phyloP scores from a whole-genome alignment of 30 jellyfish, hydroid and myxozoan species.

The Aurelia sp. region DNA sequence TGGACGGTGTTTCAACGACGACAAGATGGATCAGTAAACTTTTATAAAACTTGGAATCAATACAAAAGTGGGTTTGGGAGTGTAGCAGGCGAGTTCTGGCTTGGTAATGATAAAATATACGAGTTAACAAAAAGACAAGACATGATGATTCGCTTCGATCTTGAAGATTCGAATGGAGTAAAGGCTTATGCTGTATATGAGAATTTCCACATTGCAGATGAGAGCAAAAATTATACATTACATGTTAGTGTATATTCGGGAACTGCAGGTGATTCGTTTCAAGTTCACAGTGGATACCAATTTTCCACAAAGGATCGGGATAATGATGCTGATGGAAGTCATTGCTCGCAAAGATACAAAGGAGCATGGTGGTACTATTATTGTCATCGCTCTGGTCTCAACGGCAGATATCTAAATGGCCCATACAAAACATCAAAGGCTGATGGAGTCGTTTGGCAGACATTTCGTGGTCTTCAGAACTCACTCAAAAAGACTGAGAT shows the following conservation, averaged over 20 bases:
- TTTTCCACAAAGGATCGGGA: constrained; percentile 39
- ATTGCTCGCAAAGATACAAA: constrained; percentile 20
- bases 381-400: constrained; percentile 34
- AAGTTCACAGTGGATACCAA: constrained; percentile 11
- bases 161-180: constrained; percentile 11
- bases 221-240: constrained; percentile 2
- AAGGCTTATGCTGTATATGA: constrained; percentile 29
- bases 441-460: constrained; percentile 21
- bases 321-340: background rate
- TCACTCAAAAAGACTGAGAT: constrained; percentile 33
- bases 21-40: constrained; percentile 38
- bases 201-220: constrained; percentile 16
- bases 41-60: constrained; percentile 25
- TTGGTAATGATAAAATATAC: constrained; percentile 33
- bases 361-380: constrained; percentile 61
- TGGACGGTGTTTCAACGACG: constrained; percentile 58
- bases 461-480: background rate
- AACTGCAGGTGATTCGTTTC: constrained; percentile 47
- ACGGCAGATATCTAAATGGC: constrained; percentile 27
- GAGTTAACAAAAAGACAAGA: background rate
- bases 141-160: constrained; percentile 23
- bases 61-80: constrained; percentile 49
- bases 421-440: background rate
- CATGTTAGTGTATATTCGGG: constrained; percentile 21
- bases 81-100: constrained; percentile 35